A percentile compares a stretch with the other conserved stretches of the same genome.
Conservation (phyloP, 2,113 vertebrate species). For the Pogonocichla stellata region DNA sequence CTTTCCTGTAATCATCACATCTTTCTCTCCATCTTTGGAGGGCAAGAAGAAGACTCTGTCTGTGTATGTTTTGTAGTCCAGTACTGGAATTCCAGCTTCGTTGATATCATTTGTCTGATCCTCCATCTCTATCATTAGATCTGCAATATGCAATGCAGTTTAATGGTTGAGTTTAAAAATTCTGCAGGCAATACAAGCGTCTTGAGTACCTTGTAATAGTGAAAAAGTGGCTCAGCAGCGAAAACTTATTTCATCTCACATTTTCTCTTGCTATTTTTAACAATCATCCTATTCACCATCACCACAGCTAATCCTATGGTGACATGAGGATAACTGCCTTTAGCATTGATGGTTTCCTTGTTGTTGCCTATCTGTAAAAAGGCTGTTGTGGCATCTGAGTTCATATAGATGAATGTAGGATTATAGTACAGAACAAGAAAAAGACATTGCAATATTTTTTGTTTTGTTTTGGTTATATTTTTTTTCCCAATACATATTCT, state of each 20-base stretch:
- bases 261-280: conserved; percentile 1
- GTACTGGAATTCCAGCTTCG: conserved; percentile 90
- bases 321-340: background rate
- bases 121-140: conserved; percentile 99
- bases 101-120: conserved; percentile 93
- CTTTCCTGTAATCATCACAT: conserved; percentile 90
- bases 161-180: background rate
- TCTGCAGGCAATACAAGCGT: background rate
- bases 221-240: background rate
- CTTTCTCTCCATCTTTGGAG: conserved; percentile 89
- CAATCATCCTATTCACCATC: background rate
- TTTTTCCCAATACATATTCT: background rate
- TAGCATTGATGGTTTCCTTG: background rate
- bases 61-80: conserved; percentile 94
- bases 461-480: background rate
- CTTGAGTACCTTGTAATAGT: background rate
- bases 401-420: background rate
- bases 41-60: conserved; percentile 95
- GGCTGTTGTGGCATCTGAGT: background rate
- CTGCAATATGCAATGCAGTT: conserved; percentile 67
- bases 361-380: background rate
- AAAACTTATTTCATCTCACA: background rate
- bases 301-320: background rate
- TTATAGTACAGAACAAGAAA: background rate
- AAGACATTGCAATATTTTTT: background rate